phyloP scores from a whole-genome alignment of 1,140 invertebrate genomes.

The Parapsyche elsis region DNA sequence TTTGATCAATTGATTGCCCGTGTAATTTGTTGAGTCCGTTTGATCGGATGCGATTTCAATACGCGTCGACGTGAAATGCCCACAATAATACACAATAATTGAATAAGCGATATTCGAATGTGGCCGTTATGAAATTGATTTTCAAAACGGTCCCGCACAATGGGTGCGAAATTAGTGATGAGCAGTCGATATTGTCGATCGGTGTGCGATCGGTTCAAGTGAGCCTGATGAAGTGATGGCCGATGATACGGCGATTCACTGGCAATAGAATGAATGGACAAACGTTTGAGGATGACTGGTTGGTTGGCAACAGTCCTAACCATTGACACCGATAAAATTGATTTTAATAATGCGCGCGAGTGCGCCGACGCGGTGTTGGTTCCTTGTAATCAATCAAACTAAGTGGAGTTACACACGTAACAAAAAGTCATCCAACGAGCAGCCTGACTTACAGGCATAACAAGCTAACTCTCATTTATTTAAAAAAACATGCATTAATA shows the following conservation, averaged over 20 bases:
- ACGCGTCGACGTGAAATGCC: too few relatives aligned
- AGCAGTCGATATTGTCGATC: background rate
- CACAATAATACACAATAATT: too few relatives aligned
- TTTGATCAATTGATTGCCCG: too few relatives aligned
- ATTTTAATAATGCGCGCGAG: slow-evolving; percentile 25
- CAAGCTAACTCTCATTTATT: background rate
- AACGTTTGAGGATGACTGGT: background rate
- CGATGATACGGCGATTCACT: slow-evolving; percentile 25
- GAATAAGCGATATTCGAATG: too few relatives aligned
- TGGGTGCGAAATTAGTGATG: too few relatives aligned
- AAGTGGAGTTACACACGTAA: slow-evolving; percentile 38
- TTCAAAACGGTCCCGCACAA: too few relatives aligned
- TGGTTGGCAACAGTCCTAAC: slow-evolving; percentile 10
- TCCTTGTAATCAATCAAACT: slow-evolving; percentile 47
- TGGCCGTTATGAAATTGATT: too few relatives aligned
- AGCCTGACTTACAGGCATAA: background rate
- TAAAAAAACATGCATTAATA: too few relatives aligned
- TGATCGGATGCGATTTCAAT: too few relatives aligned
- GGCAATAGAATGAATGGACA: background rate
- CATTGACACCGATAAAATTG: slow-evolving; percentile 45
- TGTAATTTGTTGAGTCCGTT: too few relatives aligned
- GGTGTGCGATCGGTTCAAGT: background rate
- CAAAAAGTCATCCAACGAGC: slow-evolving; percentile 36
- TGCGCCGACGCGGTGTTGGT: slow-evolving; percentile 24
- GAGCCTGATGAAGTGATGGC: background rate